Evolutionary conservation across 2,797 vertebrate genomes (phyloP), one percentile per base, ranked within the genome.

Genomic region (Coccyzus lansbergi): DNA sequence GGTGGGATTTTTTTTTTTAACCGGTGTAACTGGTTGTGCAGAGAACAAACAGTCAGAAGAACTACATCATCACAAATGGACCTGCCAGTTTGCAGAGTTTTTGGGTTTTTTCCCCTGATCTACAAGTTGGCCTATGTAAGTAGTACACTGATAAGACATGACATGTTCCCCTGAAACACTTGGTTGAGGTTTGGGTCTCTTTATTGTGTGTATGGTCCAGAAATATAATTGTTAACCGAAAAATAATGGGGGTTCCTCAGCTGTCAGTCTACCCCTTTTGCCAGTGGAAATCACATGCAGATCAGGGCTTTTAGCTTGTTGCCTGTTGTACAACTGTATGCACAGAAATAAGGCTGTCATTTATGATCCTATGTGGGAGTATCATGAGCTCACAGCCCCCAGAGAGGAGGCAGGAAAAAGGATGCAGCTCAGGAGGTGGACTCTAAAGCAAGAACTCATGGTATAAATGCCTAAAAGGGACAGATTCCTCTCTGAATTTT

Each of bases 361-460:
- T 59, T 60, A 12, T 49, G 25, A 29, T 78, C 46, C 51, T 74
- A 16, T 33, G 29, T 51, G 62, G n/a, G 26, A 64, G 28, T 44
- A 40, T 15, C 36, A 1, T 52, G 59, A 36, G 40, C 42, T 46
- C 29, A 8, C 48, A 62, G 46, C 21, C 55, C 40, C 25, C 26
- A n/a, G 18, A 36, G 38, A 0, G 0, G 49, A 62, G 48, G 42
- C 14, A 22, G 55, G 36, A n/a, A 46, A 67, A 13, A 31, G 15
- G 12, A 12, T 34, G 58, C 42, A n/a, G 59, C 19, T 64, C 7
- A 2, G 48, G 40, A 25, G n/a, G n/a, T 40, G 64, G 68, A 10
- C 19, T 63, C 26, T 34, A 31, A 82, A 67, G 49, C 22, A 58
- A 38, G 19, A 48, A 29, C 15, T 68, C 14, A 13, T 1, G 2